A percentile compares a stretch with the other conserved stretches of the same genome.
phyloP scores from a whole-genome alignment of 2,113 vertebrate species.

The Dromas ardeola region DNA sequence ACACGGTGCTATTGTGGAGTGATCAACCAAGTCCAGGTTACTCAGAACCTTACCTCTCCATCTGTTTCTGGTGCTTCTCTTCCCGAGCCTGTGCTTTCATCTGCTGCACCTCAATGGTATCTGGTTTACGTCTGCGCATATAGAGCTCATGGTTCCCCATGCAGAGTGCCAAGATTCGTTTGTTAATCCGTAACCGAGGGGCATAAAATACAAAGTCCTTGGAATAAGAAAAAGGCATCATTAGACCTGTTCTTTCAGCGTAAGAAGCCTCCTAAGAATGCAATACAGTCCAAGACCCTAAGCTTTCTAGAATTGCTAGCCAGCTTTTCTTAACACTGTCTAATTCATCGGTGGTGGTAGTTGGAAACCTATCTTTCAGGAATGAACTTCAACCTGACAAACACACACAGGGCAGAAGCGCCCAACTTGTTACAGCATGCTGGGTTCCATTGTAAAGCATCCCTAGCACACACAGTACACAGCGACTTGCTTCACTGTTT shows the following conservation, averaged over 20 bases:
- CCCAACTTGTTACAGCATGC: not conserved
- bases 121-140: constrained; percentile 94
- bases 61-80: constrained; percentile 96
- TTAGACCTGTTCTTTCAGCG: not conserved
- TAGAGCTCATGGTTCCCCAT: constrained; percentile 99
- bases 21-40: not conserved
- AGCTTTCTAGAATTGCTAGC: not conserved
- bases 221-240: not conserved
- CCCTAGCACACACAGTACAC: no score
- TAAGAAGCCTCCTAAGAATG: not conserved
- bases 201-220: constrained; percentile 98
- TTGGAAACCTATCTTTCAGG: not conserved
- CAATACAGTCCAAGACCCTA: not conserved
- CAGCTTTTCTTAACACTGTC: not conserved
- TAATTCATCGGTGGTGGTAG: not conserved
- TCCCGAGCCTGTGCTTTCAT: constrained; percentile 98
- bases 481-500: not conserved
- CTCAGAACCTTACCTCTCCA: constrained; percentile 79
- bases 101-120: constrained; percentile 98
- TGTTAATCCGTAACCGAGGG: constrained; percentile 95
- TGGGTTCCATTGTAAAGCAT: not conserved
- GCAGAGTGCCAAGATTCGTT: constrained; percentile 93
- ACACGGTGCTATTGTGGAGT: not conserved
- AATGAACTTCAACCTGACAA: not conserved
- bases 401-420: not conserved